Base-by-base conservation (phyloP, 2,888 invertebrate species). In the Ernsta delagoae region DNA sequence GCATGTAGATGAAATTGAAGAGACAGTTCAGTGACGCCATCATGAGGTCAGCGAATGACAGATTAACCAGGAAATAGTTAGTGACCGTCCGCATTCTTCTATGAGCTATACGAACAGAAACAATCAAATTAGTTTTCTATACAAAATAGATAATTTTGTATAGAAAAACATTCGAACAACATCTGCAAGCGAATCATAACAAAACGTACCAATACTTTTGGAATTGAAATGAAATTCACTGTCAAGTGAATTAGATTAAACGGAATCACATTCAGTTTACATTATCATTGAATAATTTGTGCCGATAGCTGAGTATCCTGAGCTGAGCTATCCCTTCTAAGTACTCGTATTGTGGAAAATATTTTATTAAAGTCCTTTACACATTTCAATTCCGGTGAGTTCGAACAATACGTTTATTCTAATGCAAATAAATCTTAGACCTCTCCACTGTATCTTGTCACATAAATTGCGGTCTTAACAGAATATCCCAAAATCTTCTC, bases 1-100 rank as follows among this genome's bases (percentile, higher is more conserved):
- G 88, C 96, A 98, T 97, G 89, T 97, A 98, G 78, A 97, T 96
- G 83, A 97, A 98, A 90, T 98, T 98, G 93, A 98, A 98, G 73
- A 96, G 95, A 78, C 98, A 97, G 88, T 98, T 98, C 78, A 98
- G 94, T 3, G 97, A 94, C 0, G 98, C 97, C 95, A 98, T 97
- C 87, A 98, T 95, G 73, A 98, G 93, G 83, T 98, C 98, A 31
- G 98, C 97, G 56, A 97, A 95, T 70, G 98, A 98, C 66, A 98
- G 93, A 85, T 98, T 98, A 73, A 98, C 96, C 73, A 98, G 94
- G 87, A 98, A 98, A 90, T 98, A 98, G 90, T 98, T 98, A 63
- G 98, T 98, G 7, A 98, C 97, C 0, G 98, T 98, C 72, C 98
- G 89, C 97, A 97, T 97, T 73, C 96, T 94, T 67, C 96, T 94